phyloP scores from a whole-genome alignment of 2,113 vertebrate genomes.

The Calidris pygmaea region DNA sequence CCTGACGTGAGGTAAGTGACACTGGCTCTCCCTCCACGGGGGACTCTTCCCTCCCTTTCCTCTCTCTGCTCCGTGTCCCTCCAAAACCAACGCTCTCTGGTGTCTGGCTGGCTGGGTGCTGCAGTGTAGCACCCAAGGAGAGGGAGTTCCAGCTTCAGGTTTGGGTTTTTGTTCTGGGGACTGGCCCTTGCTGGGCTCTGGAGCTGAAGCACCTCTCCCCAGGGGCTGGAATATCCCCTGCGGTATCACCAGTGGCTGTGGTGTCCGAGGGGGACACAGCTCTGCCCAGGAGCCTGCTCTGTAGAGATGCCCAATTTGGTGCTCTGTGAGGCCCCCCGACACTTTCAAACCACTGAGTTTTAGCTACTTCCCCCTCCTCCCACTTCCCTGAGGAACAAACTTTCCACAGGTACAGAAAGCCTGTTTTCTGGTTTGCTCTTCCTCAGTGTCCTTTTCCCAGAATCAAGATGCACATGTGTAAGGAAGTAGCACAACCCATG shows the following conservation, averaged over 20 bases:
- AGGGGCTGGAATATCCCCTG: neutral
- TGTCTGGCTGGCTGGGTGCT: neutral
- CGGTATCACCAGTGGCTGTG: fast-evolving
- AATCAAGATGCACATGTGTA: neutral
- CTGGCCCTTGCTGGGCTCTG: neutral
- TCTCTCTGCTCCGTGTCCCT: fast-evolving
- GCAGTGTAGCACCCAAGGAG: neutral
- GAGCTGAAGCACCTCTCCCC: neutral
- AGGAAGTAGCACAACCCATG: neutral
- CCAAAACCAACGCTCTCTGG: neutral
- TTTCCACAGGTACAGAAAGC: neutral
- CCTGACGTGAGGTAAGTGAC: neutral
- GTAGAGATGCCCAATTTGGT: neutral
- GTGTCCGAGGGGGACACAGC: neutral
- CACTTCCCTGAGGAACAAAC: neutral
- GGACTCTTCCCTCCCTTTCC: neutral
- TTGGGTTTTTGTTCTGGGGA: neutral
- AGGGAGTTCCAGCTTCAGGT: neutral
- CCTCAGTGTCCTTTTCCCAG: neutral
- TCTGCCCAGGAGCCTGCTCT: fast-evolving
- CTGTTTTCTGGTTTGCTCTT: neutral
- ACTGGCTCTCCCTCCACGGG: fast-evolving
- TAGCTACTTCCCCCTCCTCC: neutral
- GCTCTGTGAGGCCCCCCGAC: neutral
- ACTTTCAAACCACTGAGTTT: neutral